A percentile compares a stretch with the other conserved stretches of the same genome.
Evolutionary conservation across 2,113 vertebrate genomes (phyloP).

Genomic region (Haplotaxodon microlepis): DNA sequence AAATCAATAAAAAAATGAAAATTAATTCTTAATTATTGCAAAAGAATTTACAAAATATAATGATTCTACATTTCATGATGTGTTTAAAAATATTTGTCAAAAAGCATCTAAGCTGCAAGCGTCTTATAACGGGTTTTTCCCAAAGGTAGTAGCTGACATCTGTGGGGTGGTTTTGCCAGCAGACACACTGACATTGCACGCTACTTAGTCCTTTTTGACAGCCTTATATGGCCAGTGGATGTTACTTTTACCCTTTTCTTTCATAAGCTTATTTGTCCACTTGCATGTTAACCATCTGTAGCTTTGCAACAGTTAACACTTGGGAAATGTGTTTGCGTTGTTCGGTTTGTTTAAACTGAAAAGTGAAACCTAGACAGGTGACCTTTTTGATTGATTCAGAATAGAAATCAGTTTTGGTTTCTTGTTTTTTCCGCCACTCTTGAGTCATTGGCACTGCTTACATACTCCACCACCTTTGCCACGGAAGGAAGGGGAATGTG

Average conservation of each 20-base stretch:
- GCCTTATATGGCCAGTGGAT: not conserved
- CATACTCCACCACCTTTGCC: not conserved
- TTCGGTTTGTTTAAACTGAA: not conserved
- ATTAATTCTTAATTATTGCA: not conserved
- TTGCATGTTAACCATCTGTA: not conserved
- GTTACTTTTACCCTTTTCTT: not conserved
- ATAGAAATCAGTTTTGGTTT: not conserved
- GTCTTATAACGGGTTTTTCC: not conserved
- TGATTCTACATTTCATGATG: not conserved
- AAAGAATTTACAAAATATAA: not conserved
- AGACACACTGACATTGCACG: not conserved
- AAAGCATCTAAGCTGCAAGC: not conserved
- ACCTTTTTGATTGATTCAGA: not conserved
- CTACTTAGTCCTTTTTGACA: not conserved
- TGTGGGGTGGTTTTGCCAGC: not conserved
- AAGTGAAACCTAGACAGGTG: not conserved
- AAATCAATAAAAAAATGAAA: not conserved
- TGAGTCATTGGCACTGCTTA: not conserved
- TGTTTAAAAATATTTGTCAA: not conserved
- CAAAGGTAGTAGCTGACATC: not conserved
- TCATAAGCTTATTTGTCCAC: not conserved
- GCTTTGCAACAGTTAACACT: not conserved
- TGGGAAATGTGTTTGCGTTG: not conserved
- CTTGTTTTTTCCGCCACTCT: not conserved
- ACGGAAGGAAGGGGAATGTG: not conserved